Base-by-base conservation (phyloP, 2,113 vertebrate species). In the Nibea coibor region DNA sequence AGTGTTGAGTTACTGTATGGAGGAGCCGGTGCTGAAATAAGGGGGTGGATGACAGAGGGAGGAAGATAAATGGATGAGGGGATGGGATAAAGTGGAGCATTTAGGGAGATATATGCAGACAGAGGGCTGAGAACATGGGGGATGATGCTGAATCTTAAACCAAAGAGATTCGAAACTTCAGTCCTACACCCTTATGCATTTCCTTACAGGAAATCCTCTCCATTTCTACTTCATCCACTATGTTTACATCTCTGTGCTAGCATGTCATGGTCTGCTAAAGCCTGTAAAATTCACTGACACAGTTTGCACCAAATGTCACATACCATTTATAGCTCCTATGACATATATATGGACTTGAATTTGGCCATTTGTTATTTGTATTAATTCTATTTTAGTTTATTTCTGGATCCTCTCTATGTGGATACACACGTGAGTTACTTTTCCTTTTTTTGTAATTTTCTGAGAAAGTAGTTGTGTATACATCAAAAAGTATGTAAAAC, bases 41-140 rank as follows among this genome's bases (percentile, higher is more conserved):
- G 57, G 76, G 51, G 69, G 76, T 10, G 64, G 81, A 84, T 88
- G 89, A 88, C 85, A 87, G 86, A 84, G 26, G 64, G 76, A 88
- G 84, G 81, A 85, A 89, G 88, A 91, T 90, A 86, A 92, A 93
- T 89, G 88, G 86, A 77, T 81, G 83, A 89, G 39, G 63, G 83
- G 78, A 88, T 66, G 75, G 81, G 85, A 88, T 81, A 92, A 78
- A 91, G 88, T 86, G 53, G 75, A 91, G 85, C 80, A 82, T 87
- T 91, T 84, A 82, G 83, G 68, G 56, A 69, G 81, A 89, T 86
- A 75, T 84, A 89, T 81, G 78, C 82, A 80, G 84, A 82, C 54
- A 64, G 73, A 83, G 75, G 70, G 70, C 77, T 78, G 48, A 53
- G 79, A 86, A 87, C 62, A 81, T 28, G 75, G 64, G 31, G 67